These are phyloP conservation scores for Dicycla oo DNA, from an alignment of 2,888 invertebrate species.

Conservation along the genomic window DNA sequence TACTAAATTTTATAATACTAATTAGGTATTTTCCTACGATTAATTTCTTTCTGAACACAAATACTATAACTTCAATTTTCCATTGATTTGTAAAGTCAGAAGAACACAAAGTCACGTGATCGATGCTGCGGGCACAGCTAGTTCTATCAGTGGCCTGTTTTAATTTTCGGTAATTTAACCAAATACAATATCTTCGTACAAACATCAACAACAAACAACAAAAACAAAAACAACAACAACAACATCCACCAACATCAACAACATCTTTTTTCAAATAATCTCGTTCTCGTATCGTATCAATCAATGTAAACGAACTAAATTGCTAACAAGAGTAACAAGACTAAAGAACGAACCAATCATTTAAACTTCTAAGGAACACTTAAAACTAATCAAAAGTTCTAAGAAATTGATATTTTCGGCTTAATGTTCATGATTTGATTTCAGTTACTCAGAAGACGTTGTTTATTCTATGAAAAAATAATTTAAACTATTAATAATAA, in stretches of 20 bases:
- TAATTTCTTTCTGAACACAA: not conserved
- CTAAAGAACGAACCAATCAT: slow-evolving; percentile 8
- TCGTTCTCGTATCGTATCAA: not conserved
- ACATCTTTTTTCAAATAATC: not conserved
- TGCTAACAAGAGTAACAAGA: slow-evolving; percentile 16
- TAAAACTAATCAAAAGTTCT: slow-evolving; percentile 41
- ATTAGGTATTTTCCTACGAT: not conserved
- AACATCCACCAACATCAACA: too few relatives aligned
- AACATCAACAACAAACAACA: too few relatives aligned
- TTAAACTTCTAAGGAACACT: slow-evolving; percentile 27
- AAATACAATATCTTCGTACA: not conserved
- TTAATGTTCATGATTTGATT: slow-evolving; percentile 26
- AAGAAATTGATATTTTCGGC: slow-evolving; percentile 37
- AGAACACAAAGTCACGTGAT: not conserved
- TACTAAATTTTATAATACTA: not conserved
- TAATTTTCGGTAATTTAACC: not conserved
- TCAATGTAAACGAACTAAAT: slow-evolving; percentile 5
- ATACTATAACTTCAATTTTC: not conserved
- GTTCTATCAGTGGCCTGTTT: not conserved
- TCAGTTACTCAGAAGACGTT: slow-evolving; percentile 9
- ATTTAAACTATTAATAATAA: too few relatives aligned
- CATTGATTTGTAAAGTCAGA: not conserved
- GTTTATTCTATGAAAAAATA: not conserved
- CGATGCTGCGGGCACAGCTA: not conserved
- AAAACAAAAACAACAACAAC: too few relatives aligned